Base-by-base conservation (phyloP, 2,797 vertebrate species). In the Chaetophractus vellerosus region DNA sequence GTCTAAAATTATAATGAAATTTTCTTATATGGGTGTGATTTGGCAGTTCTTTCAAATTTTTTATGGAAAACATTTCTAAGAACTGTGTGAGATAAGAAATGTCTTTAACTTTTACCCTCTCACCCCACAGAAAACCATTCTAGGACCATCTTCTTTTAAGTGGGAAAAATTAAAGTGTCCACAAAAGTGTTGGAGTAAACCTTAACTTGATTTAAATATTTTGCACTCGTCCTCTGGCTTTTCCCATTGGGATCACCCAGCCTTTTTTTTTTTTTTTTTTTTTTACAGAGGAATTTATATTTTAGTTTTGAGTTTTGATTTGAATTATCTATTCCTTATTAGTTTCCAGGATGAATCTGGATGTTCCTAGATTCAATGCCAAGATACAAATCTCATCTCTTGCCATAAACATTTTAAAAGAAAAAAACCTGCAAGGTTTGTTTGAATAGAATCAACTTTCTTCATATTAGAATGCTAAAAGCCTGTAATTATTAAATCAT, bases 1-100 rank as follows among this genome's bases (percentile, higher is more conserved):
- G 52, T 88, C 2, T 45, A 87, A 95, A 95, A 93, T 93, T 94
- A 86, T 91, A 89, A 97, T 31, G n/a, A 92, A 85, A 82, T 76
- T 87, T 94, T 93, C 93, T 88, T 78, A 28, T 68, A 61, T 72
- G 55, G 41, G 66, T 94, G 5, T 61, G 45, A 92, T 87, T 83
- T 93, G 88, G 84, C 64, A 89, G 31, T 59, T 95, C 28, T 89
- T 89, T 86, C 36, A 71, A 86, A 86, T 95, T 87, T 33, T 91
- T 89, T 90, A 80, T 41, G 64, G 68, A 90, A 93, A 57, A 90
- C 11, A 48, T 87, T 80, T 95, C n/a, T 68, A 82, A 23, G 57
- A 91, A 91, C 63, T 74, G 38, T 85, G n/a, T 94, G 69, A 90
- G 31, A 36, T 92, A 88, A 81, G 45, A 69, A 41, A 76, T 63